phyloP scores from a whole-genome alignment of 2,113 vertebrate genomes.

The Ailuropoda melanoleuca region DNA sequence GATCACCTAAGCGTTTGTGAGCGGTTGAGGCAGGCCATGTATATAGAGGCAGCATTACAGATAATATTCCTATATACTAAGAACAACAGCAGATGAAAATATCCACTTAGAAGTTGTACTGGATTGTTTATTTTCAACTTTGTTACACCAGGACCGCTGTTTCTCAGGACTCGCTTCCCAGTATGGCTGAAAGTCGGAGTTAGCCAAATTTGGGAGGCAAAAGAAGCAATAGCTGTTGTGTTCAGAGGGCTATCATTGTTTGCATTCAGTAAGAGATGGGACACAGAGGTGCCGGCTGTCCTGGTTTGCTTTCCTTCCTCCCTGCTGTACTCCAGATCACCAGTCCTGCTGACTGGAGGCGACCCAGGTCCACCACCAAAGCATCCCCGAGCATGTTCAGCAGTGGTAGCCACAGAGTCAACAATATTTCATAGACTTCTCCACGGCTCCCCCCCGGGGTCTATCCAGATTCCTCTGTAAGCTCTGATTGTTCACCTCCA shows the following conservation, averaged over 20 bases:
- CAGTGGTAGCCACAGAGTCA: background rate
- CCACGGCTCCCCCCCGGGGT: background rate
- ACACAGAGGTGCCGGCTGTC: background rate
- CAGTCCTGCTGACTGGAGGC: background rate
- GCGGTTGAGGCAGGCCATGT: background rate
- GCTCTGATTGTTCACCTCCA: background rate
- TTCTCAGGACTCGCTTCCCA: background rate
- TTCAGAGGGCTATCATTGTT: background rate
- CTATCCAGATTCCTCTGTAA: background rate
- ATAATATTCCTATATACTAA: background rate
- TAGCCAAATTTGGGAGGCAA: background rate
- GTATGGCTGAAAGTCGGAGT: background rate
- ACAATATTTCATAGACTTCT: background rate
- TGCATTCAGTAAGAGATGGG: background rate
- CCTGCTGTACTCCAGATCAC: background rate
- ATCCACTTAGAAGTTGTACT: background rate
- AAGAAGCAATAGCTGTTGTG: background rate
- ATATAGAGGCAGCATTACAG: background rate
- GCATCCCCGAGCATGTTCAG: background rate
- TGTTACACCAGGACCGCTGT: background rate
- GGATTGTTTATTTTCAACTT: background rate
- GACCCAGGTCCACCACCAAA: background rate
- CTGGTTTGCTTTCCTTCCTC: background rate
- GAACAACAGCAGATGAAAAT: background rate
- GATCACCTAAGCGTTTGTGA: background rate